phyloP scores from a whole-genome alignment of 1,140 invertebrate species.

The Uloborus diversus region DNA sequence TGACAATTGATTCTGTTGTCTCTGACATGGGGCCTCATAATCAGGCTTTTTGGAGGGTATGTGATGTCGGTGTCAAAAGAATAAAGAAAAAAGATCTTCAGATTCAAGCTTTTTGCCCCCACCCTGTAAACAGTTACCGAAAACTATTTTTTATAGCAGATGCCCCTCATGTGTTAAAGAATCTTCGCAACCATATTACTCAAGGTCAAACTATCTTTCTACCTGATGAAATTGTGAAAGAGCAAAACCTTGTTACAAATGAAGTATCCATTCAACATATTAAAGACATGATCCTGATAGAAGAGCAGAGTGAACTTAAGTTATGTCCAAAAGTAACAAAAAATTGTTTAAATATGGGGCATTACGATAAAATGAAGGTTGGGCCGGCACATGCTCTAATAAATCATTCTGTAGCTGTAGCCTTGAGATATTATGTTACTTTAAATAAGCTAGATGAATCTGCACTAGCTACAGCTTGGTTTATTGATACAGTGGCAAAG shows the following conservation, averaged over 20 bases:
- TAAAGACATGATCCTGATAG: not conserved
- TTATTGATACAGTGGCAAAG: too few species aligned
- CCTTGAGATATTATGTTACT: too few species aligned
- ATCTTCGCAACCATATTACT: not conserved
- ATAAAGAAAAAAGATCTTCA: not conserved
- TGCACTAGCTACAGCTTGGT: too few species aligned
- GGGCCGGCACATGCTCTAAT: too few species aligned
- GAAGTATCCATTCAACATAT: not conserved
- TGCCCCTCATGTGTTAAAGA: slow-evolving; percentile 18
- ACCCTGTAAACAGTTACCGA: not conserved
- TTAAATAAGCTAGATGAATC: not conserved
- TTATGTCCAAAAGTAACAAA: not conserved
- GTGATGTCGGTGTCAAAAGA: not conserved
- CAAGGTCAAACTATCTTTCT: not conserved
- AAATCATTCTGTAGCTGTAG: too few species aligned
- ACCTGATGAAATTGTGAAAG: not conserved
- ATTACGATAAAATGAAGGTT: slow-evolving; percentile 20
- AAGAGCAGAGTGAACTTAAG: not conserved
- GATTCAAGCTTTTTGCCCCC: not conserved
- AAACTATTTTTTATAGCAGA: not conserved
- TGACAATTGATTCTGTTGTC: not conserved
- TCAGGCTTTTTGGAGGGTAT: slow-evolving; percentile 11
- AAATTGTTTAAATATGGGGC: not conserved
- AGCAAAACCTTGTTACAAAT: not conserved
- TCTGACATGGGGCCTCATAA: slow-evolving; percentile 3